Evolutionary conservation across 2,797 vertebrate species (phyloP), one percentile per base, ranked within the genome.

Genomic region (Macroramphosus scolopax): DNA sequence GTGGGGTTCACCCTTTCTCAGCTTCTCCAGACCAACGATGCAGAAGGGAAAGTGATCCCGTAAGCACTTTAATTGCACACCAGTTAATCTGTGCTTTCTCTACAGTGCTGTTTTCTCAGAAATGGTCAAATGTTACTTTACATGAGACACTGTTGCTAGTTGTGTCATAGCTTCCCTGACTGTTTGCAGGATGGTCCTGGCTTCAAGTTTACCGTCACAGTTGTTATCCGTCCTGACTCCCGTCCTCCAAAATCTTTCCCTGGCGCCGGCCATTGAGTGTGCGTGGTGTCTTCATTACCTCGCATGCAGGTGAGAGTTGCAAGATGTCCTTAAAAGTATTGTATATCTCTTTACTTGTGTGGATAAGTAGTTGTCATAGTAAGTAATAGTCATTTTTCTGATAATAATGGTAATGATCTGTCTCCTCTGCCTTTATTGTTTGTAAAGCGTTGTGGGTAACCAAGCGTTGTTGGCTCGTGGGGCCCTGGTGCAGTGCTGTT

Each of bases 251-350:
- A 86, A 89, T 60, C 88, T 91, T 57, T 90, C 90, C 22, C 65
- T 88, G 48, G 92, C 90, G 40, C 88, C 89, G 0, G 92, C 92
- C 0, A 88, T 96, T 49, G 97, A 99, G 78, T 93, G 92, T 67
- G 93, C 93, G 0, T 99, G 97, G 96, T 95, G 95, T 75, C 90
- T 99, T 56, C 94, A 99, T 81, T 98, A 96, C 78, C 89, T 98
- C 53, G 46, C 89, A 36, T 91, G 92, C 84, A 92, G 94, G 97
- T 98, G 83, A 86, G 72, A 39, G 0, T 28, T 38, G 17, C 34
- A 6, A 8, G 2, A 6, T 8, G 4, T 36, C 22, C 13, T 26
- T 25, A 1, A n/a, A n/a, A n/a, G n/a, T 26, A 3, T 14, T 48
- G n/a, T n/a, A 3, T 40, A 12, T 51, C 39, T 11, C 3, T 15